Evolutionary conservation across 2,888 invertebrate species (phyloP), one percentile per base, ranked within the genome.

Genomic region (Tethea ocularis): DNA sequence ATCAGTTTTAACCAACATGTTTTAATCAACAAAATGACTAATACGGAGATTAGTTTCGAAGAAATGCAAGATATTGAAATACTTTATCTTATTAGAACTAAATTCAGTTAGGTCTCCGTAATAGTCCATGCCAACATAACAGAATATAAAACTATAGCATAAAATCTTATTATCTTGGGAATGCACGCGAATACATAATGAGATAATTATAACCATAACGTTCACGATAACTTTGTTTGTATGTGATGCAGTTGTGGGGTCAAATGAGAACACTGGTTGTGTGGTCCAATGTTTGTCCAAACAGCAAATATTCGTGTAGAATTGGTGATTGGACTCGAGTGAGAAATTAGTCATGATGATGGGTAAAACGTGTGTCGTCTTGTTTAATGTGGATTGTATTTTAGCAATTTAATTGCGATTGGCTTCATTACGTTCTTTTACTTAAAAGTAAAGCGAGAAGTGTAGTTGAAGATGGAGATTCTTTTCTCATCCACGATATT

Each of bases 141-240:
- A 56, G 58, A 57, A 60, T 58, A 55, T 61, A 62, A 68, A 63
- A 61, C 20, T 24, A 52, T 23, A 24, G 60, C 61, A 26, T 57
- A 57, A 62, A 63, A 57, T 62, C 61, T 62, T 61, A 59, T 66
- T 73, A 73, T 74, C 72, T 70, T 46, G 61, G 70, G 62, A 68
- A 74, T 68, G 69, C 57, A 61, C 64, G 62, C 66, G 60, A 65
- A 61, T 66, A 63, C 61, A 66, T 68, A 33, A 64, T 52, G 56
- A 72, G 75, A 73, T 74, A 74, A 66, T 68, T 73, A 63, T 68
- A 70, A 74, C 72, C 59, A 66, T 64, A 26, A 63, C 56, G 70
- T 72, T 74, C 72, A 72, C 65, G 17, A 26, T 52, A 68, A 64
- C 65, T 60, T 24, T 61, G 66, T 65, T 58, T 10, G 54, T 66